Evolutionary conservation across 2,888 invertebrate species (phyloP), one percentile per base, ranked within the genome.

Genomic region (Xanthorhoe spadicearia): DNA sequence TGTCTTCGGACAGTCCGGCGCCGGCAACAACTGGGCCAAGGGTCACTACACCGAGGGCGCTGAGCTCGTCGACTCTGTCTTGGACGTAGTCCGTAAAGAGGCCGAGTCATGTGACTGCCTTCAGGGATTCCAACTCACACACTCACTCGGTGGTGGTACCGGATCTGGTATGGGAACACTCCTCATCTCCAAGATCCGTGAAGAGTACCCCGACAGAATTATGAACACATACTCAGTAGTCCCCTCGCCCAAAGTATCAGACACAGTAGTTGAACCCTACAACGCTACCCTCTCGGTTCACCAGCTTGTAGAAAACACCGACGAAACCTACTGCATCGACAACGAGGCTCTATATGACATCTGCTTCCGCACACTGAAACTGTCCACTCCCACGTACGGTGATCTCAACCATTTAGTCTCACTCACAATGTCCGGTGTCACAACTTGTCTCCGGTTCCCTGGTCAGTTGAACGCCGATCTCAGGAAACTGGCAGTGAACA

Each of bases 391-490:
- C 72, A 97, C 97, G 70, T 98, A 98, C 82, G 97, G 97, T 68
- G 98, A 98, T 89, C 94, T 98, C 78, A 98, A 98, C 88, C 96
- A 98, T 89, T 94, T 98, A 78, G 97, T 97, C n/a, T 96, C 96
- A 56, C 92, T 96, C 72, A 97, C 97, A 76, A 97, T 97, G 97
- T 97, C 97, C 55, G 97, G 97, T 61, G 97, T 97, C 65, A 97
- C 97, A 23, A 97, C 96, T 65, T 97, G 96, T 87, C 95, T 97
- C 46, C 94, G 97, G 79, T 97, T 93, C 95, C 99, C 98, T 4
- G 99, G 98, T 86, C 98, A 99, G 89, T 91, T 99, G 76, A 99
- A 98, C 88, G 98, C 99, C 52, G 99, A 99, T 93, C 94, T 99
- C 73, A 94, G 98, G 70, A 97, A 99, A 93, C 89, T 98, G 72